These are phyloP conservation scores for Heteromyza rotundicornis DNA, from an alignment of 2,888 invertebrate species.

Conservation along the genomic window DNA sequence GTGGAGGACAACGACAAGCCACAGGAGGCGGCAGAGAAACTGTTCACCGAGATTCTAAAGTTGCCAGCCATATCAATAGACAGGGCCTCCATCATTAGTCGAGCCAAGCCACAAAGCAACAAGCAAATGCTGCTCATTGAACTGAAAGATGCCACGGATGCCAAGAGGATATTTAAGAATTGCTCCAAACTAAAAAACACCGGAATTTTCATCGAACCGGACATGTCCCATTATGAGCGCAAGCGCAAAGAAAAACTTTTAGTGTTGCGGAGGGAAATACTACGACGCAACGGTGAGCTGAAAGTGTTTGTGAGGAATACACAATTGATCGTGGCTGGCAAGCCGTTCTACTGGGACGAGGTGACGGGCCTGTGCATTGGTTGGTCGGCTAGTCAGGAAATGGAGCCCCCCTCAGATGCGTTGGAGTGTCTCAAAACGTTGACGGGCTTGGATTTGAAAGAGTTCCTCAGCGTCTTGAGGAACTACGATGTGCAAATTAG, in stretches of 20 bases:
- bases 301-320: constrained; percentile 32
- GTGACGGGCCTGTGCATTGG: constrained; percentile 31
- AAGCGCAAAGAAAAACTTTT: constrained; percentile 35
- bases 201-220: constrained; percentile 33
- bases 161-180: constrained; percentile 29
- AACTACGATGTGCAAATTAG: constrained; percentile 31
- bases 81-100: constrained; percentile 23
- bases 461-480: constrained; percentile 34
- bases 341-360: constrained; percentile 36
- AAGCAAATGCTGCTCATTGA: constrained; percentile 30
- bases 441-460: constrained; percentile 32
- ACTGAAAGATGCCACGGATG: constrained; percentile 24
- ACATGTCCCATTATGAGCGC: constrained; percentile 30
- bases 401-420: constrained; percentile 10
- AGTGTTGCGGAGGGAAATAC: constrained; percentile 34
- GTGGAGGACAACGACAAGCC: constrained; percentile 19
- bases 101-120: not conserved
- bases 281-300: constrained; percentile 31
- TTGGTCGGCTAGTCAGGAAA: not conserved
- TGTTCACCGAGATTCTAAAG: constrained; percentile 27
- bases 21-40: constrained; percentile 22
- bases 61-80: constrained; percentile 26
- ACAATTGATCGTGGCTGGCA: constrained; percentile 29
- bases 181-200: constrained; percentile 32
- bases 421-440: constrained; percentile 27